Evolutionary conservation across 2,797 vertebrate species (phyloP).

Genomic region (Myotis vivesi): DNA sequence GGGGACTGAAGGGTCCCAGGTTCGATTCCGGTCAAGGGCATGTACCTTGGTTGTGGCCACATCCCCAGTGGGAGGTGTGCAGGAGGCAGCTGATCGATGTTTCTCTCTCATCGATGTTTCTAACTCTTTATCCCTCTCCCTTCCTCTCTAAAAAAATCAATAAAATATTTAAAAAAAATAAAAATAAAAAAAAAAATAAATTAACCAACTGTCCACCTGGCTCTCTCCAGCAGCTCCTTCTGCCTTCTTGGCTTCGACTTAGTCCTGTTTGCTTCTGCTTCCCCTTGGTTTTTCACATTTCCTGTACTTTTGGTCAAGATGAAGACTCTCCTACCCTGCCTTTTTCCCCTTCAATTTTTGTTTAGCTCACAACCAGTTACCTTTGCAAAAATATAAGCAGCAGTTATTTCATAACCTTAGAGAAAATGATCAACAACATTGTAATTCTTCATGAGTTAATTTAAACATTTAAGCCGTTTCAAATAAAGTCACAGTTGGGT

Average conservation of each 20-base stretch:
- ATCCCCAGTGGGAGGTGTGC: too few relatives aligned
- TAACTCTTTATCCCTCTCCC: too few relatives aligned
- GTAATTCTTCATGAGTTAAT: constrained; percentile 36
- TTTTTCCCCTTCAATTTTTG: background rate
- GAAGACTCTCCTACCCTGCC: background rate
- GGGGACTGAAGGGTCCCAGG: too few relatives aligned
- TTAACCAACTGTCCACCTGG: background rate
- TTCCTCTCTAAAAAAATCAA: too few relatives aligned
- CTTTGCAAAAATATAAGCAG: background rate
- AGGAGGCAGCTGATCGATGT: too few relatives aligned
- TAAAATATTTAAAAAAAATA: too few relatives aligned
- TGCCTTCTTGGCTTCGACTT: background rate
- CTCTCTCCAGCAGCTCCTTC: background rate
- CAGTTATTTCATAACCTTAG: constrained; percentile 26
- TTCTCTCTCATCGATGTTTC: too few relatives aligned
- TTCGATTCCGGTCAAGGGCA: too few relatives aligned
- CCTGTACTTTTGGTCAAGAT: background rate
- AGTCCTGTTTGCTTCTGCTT: constrained; percentile 20
- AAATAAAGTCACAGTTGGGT: background rate
- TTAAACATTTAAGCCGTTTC: constrained; percentile 29
- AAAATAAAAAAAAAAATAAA: too few relatives aligned
- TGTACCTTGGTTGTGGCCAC: too few relatives aligned
- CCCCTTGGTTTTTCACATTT: constrained; percentile 8
- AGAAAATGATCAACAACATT: constrained; percentile 14
- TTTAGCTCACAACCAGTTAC: constrained; percentile 25